Evolutionary conservation across 2,888 invertebrate species (phyloP), one percentile per base, ranked within the genome.

Genomic region (Clistopyga incitator): DNA sequence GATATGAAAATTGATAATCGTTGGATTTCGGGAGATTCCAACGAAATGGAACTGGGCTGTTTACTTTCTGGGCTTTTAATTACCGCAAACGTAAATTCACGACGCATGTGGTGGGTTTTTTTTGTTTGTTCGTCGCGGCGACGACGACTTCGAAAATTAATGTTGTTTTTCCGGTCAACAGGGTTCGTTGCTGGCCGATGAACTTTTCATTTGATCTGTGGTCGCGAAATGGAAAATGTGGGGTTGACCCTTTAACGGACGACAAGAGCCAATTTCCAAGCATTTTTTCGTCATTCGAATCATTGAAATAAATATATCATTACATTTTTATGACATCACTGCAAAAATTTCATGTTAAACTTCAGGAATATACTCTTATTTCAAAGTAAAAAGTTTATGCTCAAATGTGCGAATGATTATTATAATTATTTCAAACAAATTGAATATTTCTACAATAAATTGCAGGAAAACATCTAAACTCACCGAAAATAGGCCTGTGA

Each of bases 171-270:
- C 64, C 75, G 50, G 75, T 75, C 64, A 64, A 81, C 65, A 81
- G 70, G 74, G 81, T 86, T 88, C 88, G 86, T 89, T 87, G 89
- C 90, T 88, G 89, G 88, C 78, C 88, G 85, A 88, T 85, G 87
- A 88, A 87, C 87, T 85, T 84, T 76, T 77, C 70, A 81, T 70
- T 72, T 67, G 47, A 54, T 78, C 34, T 54, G 23, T 29, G 20
- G 65, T 67, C 38, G 50, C 50, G 47, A 56, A 45, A 54, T 38
- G 47, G 42, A 11, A 38, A 20, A 61, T 61, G 42, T 18, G 34
- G 18, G 8, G 8, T 64, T 38, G 34, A 38, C 20, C 64, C 64
- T 64, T 38, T 3, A 38, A 34, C 20, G 20, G 11, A 42, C 38
- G 20, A 11, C 42, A 13, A 61, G 29, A 18, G 8, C 10, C n/a